Conservation (phyloP, 2,797 vertebrate species). For the Acrossocheilus wenchowensis region DNA sequence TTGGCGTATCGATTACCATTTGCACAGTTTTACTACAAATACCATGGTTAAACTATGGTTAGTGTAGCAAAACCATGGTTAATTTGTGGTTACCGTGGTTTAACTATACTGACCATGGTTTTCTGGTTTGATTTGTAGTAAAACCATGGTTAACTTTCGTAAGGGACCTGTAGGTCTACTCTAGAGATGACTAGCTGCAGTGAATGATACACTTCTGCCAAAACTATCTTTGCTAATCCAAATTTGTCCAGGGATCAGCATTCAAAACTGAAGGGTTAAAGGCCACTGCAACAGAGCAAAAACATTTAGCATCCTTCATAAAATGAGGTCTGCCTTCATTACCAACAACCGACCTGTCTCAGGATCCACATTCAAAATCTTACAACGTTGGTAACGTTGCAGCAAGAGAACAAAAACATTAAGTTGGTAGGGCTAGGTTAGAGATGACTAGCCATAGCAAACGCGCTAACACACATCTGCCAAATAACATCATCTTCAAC, state of each 20-base stretch:
- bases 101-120: neutral
- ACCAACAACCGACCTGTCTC: neutral
- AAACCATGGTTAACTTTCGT: neutral
- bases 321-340: neutral
- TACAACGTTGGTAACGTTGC: neutral
- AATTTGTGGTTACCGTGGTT: neutral
- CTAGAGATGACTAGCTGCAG: slow-evolving; percentile 56
- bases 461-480: slow-evolving; percentile 62
- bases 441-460: slow-evolving; percentile 53
- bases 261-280: slow-evolving; percentile 6
- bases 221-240: slow-evolving; percentile 32
- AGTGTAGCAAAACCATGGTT: neutral
- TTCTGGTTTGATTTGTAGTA: neutral
- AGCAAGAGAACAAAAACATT: neutral
- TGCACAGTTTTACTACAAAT: neutral
- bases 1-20: neutral
- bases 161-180: neutral
- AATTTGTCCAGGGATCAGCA: slow-evolving; percentile 65
- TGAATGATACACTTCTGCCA: neutral
- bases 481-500: slow-evolving; percentile 71
- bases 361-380: neutral
- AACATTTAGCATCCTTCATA: neutral
- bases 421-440: neutral
- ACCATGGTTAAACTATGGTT: neutral
- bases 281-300: neutral